Conservation (phyloP, 2,888 invertebrate genomes). For the Mellilla xanthometata region DNA sequence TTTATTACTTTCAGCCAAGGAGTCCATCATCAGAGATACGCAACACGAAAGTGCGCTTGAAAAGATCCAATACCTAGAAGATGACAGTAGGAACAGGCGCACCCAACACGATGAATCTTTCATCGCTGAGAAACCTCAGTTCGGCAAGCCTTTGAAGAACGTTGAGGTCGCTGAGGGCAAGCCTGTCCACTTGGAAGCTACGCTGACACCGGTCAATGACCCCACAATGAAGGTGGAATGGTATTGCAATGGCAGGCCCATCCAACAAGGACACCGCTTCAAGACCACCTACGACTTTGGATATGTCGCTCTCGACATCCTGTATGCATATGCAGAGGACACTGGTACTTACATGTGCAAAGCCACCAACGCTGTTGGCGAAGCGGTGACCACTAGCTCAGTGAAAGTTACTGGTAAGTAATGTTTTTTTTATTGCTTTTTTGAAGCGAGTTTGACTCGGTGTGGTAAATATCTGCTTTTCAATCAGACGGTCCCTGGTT, state of each 20-base stretch:
- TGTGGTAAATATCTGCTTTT: too few species aligned
- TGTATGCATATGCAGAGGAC: conserved; percentile 98
- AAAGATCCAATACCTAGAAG: conserved; percentile 96
- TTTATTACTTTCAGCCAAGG: conserved; percentile 83
- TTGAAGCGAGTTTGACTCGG: too few species aligned
- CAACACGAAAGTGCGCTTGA: conserved; percentile 96
- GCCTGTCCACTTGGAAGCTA: conserved; percentile 96
- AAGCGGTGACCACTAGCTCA: conserved; percentile 96
- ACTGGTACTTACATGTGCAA: conserved; percentile 98
- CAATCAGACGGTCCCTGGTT: too few species aligned
- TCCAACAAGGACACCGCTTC: conserved; percentile 96
- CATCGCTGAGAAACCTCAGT: conserved; percentile 93
- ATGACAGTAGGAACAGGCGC: conserved; percentile 89
- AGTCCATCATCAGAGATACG: conserved; percentile 93
- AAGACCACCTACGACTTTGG: conserved; percentile 99
- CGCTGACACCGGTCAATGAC: conserved; percentile 97
- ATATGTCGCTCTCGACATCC: conserved; percentile 97
- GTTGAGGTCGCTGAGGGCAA: conserved; percentile 93
- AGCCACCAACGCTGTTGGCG: conserved; percentile 96
- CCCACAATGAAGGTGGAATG: conserved; percentile 99
- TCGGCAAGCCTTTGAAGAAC: conserved; percentile 93
- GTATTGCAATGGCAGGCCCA: conserved; percentile 97
- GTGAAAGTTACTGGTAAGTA: conserved; percentile 91
- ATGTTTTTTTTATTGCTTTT: too few species aligned
- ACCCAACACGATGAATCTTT: conserved; percentile 88